phyloP scores from a whole-genome alignment of 2,113 vertebrate species.

The Pelvicachromis taeniatus region DNA sequence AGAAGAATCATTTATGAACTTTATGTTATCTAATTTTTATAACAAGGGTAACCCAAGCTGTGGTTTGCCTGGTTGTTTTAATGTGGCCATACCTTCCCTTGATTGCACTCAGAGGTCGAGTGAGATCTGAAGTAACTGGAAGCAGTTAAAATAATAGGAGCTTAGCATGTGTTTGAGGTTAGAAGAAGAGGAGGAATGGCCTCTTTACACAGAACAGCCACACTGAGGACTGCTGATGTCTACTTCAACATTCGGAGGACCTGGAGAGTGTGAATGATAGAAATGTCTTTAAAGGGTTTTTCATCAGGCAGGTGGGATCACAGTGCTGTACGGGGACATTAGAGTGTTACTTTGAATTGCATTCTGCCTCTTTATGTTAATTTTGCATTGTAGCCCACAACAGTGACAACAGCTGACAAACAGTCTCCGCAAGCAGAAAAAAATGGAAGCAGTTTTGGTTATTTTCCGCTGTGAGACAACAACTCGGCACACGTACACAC shows the following conservation, averaged over 20 bases:
- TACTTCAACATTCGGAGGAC: neutral
- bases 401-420: neutral
- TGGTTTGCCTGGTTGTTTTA: constrained; percentile 75
- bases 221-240: neutral
- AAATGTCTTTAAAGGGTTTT: neutral
- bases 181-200: constrained; percentile 68
- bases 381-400: neutral
- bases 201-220: constrained; percentile 38
- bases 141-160: constrained; percentile 86
- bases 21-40: constrained; percentile 38
- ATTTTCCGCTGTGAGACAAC: constrained; percentile 17
- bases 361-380: neutral
- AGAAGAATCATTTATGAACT: neutral
- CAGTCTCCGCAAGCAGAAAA: neutral
- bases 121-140: constrained; percentile 85
- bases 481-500: constrained; percentile 8
- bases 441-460: constrained; percentile 13
- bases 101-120: constrained; percentile 83
- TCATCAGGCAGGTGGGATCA: neutral
- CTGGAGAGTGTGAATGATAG: neutral
- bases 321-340: neutral
- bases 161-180: constrained; percentile 76
- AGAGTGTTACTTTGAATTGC: neutral
- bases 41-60: constrained; percentile 79
- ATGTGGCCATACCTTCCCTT: constrained; percentile 73